These are phyloP conservation scores for Daphoenositta chrysoptera DNA, from an alignment of 2,113 vertebrate genomes.

Conservation along the genomic window DNA sequence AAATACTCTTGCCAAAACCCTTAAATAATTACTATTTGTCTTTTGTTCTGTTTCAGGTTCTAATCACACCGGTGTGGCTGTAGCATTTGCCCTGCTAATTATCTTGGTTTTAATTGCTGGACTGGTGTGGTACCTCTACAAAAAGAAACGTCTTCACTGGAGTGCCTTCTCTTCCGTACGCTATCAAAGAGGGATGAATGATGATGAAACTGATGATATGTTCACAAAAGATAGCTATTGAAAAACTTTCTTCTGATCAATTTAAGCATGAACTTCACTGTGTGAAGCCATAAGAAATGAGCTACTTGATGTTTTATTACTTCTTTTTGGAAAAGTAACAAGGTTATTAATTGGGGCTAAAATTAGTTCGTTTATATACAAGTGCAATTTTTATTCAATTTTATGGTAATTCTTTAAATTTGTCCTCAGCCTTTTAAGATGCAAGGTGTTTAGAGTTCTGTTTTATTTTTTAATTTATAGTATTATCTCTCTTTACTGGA, in stretches of 20 bases:
- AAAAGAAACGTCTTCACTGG: slow-evolving; percentile 75
- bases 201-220: slow-evolving; percentile 81
- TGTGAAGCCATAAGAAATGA: slow-evolving; percentile 42
- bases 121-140: slow-evolving; percentile 76
- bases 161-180: slow-evolving; percentile 77
- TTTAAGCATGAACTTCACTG: slow-evolving; percentile 10
- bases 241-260: background rate
- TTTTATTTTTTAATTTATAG: background rate
- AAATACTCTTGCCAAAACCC: background rate
- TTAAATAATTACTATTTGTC: background rate
- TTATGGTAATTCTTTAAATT: background rate
- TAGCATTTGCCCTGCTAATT: slow-evolving; percentile 76
- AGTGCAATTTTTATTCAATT: slow-evolving; percentile 41
- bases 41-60: slow-evolving; percentile 68
- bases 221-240: slow-evolving; percentile 61
- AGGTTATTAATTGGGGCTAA: background rate
- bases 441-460: background rate
- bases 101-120: slow-evolving; percentile 58
- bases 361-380: background rate
- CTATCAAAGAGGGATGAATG: slow-evolving; percentile 84
- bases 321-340: slow-evolving; percentile 11
- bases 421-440: background rate
- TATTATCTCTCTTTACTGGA: background rate
- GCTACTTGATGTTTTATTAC: slow-evolving; percentile 21
- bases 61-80: slow-evolving; percentile 68